phyloP scores from a whole-genome alignment of 35 echinoderm and acorn worm species.

The Stichopus chloronotus region DNA sequence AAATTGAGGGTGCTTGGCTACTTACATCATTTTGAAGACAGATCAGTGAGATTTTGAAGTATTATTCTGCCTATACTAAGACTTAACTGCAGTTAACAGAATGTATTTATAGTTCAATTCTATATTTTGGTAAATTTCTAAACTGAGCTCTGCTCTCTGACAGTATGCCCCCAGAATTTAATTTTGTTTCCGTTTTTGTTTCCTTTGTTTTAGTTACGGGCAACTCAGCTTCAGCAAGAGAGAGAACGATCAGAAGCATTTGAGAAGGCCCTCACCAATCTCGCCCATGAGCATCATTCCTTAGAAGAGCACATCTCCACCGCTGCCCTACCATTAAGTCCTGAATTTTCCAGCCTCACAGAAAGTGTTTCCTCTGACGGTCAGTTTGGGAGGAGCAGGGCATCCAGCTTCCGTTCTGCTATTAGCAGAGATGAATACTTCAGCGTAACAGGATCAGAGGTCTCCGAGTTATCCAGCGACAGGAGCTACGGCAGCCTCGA shows the following conservation, averaged over 20 bases:
- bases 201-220: slow-evolving; percentile 47
- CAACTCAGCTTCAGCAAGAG: slow-evolving; percentile 66
- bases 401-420: slow-evolving; percentile 27
- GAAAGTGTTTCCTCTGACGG: slow-evolving; percentile 48
- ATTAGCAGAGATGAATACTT: slow-evolving; percentile 58
- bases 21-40: too few relatives aligned
- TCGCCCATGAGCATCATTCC: slow-evolving; percentile 68
- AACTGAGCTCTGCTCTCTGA: too few relatives aligned
- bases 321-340: background rate
- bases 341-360: slow-evolving; percentile 49
- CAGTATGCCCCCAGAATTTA: too few relatives aligned
- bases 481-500: slow-evolving; percentile 16
- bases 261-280: slow-evolving; percentile 52
- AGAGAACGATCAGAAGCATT: slow-evolving; percentile 52
- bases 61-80: too few relatives aligned
- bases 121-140: too few relatives aligned
- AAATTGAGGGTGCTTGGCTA: too few relatives aligned
- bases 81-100: too few relatives aligned
- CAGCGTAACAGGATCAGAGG: slow-evolving; percentile 33
- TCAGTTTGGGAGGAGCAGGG: slow-evolving; percentile 4
- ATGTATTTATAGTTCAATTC: too few relatives aligned
- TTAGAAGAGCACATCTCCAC: slow-evolving; percentile 51
- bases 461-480: background rate
- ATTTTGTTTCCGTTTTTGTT: background rate
- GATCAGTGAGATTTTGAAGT: too few relatives aligned